Conservation (phyloP, 2,797 vertebrate species). For the Sebastes alutus region DNA sequence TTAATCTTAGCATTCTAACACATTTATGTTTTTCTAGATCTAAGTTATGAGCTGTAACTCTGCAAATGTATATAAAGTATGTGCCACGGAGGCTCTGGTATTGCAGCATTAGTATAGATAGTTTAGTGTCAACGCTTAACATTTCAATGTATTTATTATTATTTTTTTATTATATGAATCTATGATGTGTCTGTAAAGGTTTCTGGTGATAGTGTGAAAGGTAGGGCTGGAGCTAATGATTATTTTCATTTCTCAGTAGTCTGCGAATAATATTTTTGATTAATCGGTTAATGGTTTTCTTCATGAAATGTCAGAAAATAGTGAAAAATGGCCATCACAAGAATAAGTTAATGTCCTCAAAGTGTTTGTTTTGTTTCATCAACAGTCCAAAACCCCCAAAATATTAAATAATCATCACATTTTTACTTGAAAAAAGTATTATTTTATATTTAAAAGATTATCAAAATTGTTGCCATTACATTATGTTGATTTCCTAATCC, state of each 20-base stretch:
- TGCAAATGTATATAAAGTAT: not conserved
- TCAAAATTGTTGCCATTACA: not conserved
- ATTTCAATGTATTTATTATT: not conserved
- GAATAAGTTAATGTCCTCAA: not conserved
- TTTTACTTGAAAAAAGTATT: not conserved
- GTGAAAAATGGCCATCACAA: too few species aligned
- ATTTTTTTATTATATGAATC: too few species aligned
- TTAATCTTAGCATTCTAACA: not conserved
- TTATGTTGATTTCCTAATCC: not conserved
- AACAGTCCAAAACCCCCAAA: not conserved
- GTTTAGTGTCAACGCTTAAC: not conserved
- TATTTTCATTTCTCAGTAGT: not conserved
- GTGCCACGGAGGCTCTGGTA: not conserved
- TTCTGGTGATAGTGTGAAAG: not conserved
- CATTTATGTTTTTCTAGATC: not conserved
- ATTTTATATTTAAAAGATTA: not conserved
- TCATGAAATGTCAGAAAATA: not conserved
- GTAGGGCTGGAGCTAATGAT: not conserved
- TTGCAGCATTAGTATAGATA: not conserved
- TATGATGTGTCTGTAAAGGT: not conserved
- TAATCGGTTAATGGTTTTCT: not conserved
- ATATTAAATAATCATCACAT: not conserved
- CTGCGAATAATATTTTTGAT: not conserved
- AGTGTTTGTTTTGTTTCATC: not conserved
- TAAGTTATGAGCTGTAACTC: not conserved